These are phyloP conservation scores for Phylloscopus trochiloides DNA, from an alignment of 2,113 vertebrate genomes.

Conservation along the genomic window DNA sequence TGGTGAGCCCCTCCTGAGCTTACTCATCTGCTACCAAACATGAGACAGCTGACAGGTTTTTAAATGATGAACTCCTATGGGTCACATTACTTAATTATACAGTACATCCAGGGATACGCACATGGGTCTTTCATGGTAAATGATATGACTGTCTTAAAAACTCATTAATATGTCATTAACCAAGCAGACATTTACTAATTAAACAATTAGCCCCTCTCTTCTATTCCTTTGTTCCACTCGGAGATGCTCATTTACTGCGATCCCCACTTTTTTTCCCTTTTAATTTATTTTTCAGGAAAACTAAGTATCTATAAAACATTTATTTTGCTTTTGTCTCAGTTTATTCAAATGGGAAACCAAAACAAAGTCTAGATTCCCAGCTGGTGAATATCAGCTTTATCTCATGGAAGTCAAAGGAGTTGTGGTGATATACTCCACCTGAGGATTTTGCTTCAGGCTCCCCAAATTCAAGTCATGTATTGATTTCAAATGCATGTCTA, in stretches of 20 bases:
- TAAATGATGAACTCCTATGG: constrained; percentile 78
- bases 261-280: constrained; percentile 17
- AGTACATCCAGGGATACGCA: constrained; percentile 80
- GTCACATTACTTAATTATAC: constrained; percentile 86
- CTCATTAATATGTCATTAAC: constrained; percentile 90
- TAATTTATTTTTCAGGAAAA: constrained; percentile 56
- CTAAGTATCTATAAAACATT: constrained; percentile 29
- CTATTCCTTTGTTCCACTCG: constrained; percentile 79
- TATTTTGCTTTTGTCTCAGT: constrained; percentile 21
- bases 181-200: constrained; percentile 88
- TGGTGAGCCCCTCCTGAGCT: constrained; percentile 65
- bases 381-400: constrained; percentile 31
- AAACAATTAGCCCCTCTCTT: constrained; percentile 86
- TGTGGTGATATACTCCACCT: constrained; percentile 42
- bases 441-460: constrained; percentile 50
- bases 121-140: constrained; percentile 84
- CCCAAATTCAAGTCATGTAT: constrained; percentile 4
- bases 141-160: constrained; percentile 86
- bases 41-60: constrained; percentile 78
- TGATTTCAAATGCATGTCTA: constrained; percentile 24
- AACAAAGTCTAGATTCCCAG: constrained; percentile 21
- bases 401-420: constrained; percentile 23
- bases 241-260: constrained; percentile 66
- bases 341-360: constrained; percentile 46
- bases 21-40: constrained; percentile 67